Base-by-base conservation (phyloP, 2,888 invertebrate genomes). In the Mythimna albipuncta region DNA sequence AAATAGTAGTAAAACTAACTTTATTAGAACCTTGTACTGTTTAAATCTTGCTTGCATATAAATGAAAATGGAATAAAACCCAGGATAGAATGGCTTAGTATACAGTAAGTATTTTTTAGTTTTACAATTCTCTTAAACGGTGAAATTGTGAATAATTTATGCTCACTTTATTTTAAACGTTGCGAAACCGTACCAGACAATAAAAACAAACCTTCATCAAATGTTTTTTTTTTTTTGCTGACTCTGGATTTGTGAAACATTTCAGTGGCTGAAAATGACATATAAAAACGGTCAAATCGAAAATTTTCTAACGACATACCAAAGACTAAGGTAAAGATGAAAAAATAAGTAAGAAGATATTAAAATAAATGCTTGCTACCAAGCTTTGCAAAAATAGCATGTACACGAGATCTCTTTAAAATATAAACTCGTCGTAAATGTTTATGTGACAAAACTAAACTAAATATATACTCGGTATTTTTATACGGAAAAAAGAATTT, bases 191-290 rank as follows among this genome's bases (percentile, higher is more conserved):
- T 61, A 64, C 66, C 41, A 73, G 67, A 66, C 64, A 70, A 81
- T 81, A 85, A 86, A 85, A 81, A 78, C 77, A 68, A 70, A 79
- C 69, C 63, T 86, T 81, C 71, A 85, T 83, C 79, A 84, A 83
- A 82, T 82, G 26, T 79, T 54, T 64, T 69, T 73, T 64, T 69
- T 73, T 81, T 79, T 81, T 82, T 69, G 72, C 81, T 81, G 75
- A 78, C 83, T 76, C 65, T 61, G 73, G 64, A 80, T 85, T 85
- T 78, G 72, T 78, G 67, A 47, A 82, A 85, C 77, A 82, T 83
- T 84, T 81, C 70, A 75, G 68, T 75, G 70, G 65, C 72, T 81
- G 77, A 65, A 71, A 52, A 77, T 68, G 54, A 66, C 54, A 58
- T 54, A 19, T 62, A 76, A 41, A 69, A 52, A 75, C 63, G 58